Conservation (phyloP, 2,888 invertebrate species). For the Eucera pruinosa region DNA sequence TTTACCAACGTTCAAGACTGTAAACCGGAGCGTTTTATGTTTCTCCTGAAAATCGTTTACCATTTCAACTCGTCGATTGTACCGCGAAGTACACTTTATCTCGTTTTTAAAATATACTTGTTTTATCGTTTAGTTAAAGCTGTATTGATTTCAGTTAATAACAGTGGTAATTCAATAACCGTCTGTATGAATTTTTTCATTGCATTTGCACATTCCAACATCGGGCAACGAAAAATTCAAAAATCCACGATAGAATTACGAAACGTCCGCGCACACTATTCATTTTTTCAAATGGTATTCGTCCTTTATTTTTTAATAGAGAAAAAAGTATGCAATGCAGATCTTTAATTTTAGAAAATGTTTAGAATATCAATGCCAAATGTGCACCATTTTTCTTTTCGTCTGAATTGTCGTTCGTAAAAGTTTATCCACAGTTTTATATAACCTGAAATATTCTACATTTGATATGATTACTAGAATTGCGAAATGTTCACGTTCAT, state of each 20-base stretch:
- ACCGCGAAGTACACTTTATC: background rate
- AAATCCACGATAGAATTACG: background rate
- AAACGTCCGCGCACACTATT: background rate
- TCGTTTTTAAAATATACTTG: background rate
- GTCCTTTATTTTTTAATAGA: too few relatives aligned
- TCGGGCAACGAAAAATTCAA: background rate
- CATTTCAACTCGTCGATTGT: too few relatives aligned
- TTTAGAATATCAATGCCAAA: too few relatives aligned
- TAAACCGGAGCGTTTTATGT: too few relatives aligned
- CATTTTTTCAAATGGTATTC: background rate
- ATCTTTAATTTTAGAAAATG: too few relatives aligned
- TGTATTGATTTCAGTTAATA: conserved; percentile 8
- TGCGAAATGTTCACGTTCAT: background rate
- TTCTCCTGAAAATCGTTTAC: too few relatives aligned
- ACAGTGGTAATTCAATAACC: conserved; percentile 30
- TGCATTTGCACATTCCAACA: background rate
- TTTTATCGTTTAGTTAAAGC: too few relatives aligned
- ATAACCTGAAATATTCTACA: background rate
- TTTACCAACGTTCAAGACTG: too few relatives aligned
- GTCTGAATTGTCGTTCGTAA: too few relatives aligned
- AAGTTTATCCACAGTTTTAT: background rate
- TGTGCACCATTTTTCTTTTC: too few relatives aligned
- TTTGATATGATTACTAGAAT: background rate
- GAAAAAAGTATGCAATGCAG: too few relatives aligned
- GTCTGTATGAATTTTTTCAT: background rate